phyloP scores from a whole-genome alignment of 2,797 vertebrate genomes.

The Cottoperca gobio region DNA sequence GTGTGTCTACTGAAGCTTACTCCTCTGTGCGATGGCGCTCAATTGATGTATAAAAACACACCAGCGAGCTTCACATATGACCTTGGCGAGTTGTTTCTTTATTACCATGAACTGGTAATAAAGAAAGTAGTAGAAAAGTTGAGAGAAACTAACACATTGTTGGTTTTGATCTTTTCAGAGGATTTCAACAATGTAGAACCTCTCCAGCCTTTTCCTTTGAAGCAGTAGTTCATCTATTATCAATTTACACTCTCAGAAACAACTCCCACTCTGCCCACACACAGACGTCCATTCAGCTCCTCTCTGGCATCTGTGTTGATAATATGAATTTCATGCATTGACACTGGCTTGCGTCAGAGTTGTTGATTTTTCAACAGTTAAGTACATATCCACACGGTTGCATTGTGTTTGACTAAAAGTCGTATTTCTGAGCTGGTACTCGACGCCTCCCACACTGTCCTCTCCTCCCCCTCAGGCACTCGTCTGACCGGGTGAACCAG shows the following conservation, averaged over 20 bases:
- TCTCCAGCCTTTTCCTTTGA: constrained; percentile 35
- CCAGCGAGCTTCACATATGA: neutral
- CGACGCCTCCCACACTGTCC: constrained; percentile 32
- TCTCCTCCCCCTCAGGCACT: constrained; percentile 82
- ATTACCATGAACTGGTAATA: neutral
- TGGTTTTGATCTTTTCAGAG: neutral
- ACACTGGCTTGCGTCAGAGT: constrained; percentile 50
- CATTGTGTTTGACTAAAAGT: constrained; percentile 35
- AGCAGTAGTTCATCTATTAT: constrained; percentile 57
- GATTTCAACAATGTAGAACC: neutral
- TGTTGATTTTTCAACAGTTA: constrained; percentile 13
- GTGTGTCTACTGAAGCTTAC: no score
- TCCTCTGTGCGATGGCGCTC: no score
- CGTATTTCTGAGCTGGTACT: constrained; percentile 25
- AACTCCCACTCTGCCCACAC: constrained; percentile 62
- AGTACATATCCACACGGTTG: constrained; percentile 31
- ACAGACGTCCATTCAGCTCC: constrained; percentile 70
- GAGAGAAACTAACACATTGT: neutral
- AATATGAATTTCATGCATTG: constrained; percentile 56
- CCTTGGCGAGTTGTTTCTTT: neutral
- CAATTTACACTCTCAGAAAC: constrained; percentile 57
- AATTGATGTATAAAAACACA: neutral
- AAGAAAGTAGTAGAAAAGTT: neutral
- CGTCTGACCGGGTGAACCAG: constrained; percentile 90
- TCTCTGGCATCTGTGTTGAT: constrained; percentile 71